A percentile compares a stretch with the other conserved stretches of the same genome.
Evolutionary conservation across 2,888 invertebrate genomes (phyloP).

Genomic region (Torymus auratus): DNA sequence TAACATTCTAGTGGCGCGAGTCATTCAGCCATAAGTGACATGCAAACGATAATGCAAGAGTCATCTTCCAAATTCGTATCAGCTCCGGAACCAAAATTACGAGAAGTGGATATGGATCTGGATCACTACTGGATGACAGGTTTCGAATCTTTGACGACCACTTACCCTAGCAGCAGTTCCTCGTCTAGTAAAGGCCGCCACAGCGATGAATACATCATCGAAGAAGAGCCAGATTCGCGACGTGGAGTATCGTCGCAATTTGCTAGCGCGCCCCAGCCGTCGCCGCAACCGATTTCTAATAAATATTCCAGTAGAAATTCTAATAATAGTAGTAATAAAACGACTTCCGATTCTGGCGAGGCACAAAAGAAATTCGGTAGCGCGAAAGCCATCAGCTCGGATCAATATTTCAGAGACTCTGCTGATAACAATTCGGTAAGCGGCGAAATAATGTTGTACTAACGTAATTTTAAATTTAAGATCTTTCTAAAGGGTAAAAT

Average conservation of each 20-base stretch:
- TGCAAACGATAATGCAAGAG: slow-evolving; percentile 94
- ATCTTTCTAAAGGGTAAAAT: too few species aligned
- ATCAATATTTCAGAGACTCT: slow-evolving; percentile 94
- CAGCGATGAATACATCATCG: slow-evolving; percentile 77
- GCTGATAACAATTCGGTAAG: slow-evolving; percentile 78
- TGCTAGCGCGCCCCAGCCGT: slow-evolving; percentile 30
- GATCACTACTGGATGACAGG: slow-evolving; percentile 55
- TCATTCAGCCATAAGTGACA: slow-evolving; percentile 93
- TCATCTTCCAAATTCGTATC: slow-evolving; percentile 74
- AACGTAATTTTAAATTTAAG: neutral
- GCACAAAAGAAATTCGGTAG: slow-evolving; percentile 97
- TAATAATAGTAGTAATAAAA: slow-evolving; percentile 59
- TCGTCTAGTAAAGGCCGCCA: slow-evolving; percentile 65
- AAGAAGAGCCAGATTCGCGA: slow-evolving; percentile 71
- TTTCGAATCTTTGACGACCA: slow-evolving; percentile 53
- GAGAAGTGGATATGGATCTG: slow-evolving; percentile 66
- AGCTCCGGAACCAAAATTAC: slow-evolving; percentile 65
- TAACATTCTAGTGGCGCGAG: slow-evolving; percentile 81
- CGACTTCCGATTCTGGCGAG: slow-evolving; percentile 80
- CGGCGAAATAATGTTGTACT: slow-evolving; percentile 15
- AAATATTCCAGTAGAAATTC: slow-evolving; percentile 43
- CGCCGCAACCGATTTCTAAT: neutral
- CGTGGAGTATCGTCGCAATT: slow-evolving; percentile 63
- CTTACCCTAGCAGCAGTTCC: slow-evolving; percentile 34
- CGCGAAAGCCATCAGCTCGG: slow-evolving; percentile 98